A percentile compares a stretch with the other conserved stretches of the same genome.
phyloP scores from a whole-genome alignment of 35 echinoderm and acorn worm species.

The Ptychodera flava region DNA sequence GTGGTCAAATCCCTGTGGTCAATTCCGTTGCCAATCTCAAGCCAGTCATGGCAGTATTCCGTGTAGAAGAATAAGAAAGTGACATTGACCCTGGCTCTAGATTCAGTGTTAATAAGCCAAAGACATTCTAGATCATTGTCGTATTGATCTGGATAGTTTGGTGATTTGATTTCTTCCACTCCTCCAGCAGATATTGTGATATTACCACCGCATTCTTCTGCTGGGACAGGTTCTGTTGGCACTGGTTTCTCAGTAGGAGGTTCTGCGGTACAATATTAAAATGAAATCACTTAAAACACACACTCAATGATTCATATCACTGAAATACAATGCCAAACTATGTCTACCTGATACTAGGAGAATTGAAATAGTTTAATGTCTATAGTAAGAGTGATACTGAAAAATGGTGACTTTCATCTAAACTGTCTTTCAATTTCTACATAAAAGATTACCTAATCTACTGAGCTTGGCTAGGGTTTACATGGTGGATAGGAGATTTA shows the following conservation, averaged over 20 bases:
- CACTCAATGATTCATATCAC: too few relatives aligned
- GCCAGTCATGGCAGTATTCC: conserved; percentile 51
- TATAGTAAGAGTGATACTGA: too few relatives aligned
- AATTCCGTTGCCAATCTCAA: conserved; percentile 59
- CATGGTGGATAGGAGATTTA: too few relatives aligned
- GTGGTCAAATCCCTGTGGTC: conserved; percentile 5
- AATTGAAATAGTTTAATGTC: too few relatives aligned
- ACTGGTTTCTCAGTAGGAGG: neutral
- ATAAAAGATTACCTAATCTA: too few relatives aligned
- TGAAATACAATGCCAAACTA: too few relatives aligned
- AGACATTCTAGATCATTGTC: conserved; percentile 61
- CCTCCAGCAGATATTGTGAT: conserved; percentile 27
- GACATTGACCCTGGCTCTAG: conserved; percentile 41
- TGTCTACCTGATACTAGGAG: too few relatives aligned
- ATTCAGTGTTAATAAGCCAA: conserved; percentile 44
- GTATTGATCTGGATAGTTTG: conserved; percentile 59
- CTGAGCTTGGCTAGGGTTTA: too few relatives aligned
- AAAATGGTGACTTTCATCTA: too few relatives aligned
- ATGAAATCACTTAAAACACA: too few relatives aligned
- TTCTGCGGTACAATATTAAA: too few relatives aligned
- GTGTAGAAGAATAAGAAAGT: conserved; percentile 67
- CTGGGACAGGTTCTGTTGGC: neutral
- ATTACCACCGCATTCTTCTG: conserved; percentile 44
- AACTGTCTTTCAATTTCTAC: too few relatives aligned
- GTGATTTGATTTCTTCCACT: conserved; percentile 29